Evolutionary conservation across 2,797 vertebrate genomes (phyloP), one percentile per base, ranked within the genome.

Genomic region (Sebastes oblongus): DNA sequence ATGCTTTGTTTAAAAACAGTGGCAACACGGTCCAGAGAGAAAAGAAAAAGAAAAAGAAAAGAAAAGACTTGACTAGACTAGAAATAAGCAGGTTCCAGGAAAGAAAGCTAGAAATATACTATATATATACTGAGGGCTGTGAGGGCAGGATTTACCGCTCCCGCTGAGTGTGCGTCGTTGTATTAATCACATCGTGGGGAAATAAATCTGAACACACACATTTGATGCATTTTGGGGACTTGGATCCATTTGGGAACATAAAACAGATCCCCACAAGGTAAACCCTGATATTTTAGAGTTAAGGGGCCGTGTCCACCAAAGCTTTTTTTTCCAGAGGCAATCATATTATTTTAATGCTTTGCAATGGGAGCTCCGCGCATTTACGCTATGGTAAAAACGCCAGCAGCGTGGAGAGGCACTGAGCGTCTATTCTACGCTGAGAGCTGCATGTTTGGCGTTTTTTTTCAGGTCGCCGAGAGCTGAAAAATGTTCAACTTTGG

Each of bases 1-100:
- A 85, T 68, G 78, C 81, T 92, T 90, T 90, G 80, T 88, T 89
- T 88, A 86, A 77, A 84, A 86, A 77, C 69, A 36, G 64, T 9
- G 61, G 69, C 52, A 67, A 67, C 66, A 61, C 18, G 8, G 77
- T 72, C 66, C 77, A 78, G 68, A 66, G 66, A 78, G 72, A 62
- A 54, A 50, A 74, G 62, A 70, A 56, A 27, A 16, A 18, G 22
- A 66, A 27, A 4, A 4, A 27, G 74, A 27, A 4, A 4, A 27
- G 74, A 67, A 77, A 9, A 36, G 32, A 72, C 69, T 4, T 29
- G 13, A 56, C 36, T 39, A n/a, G 29, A 56, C 4, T 39, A 32
- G 14, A 64, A 62, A 65, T 39, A 66, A 71, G 27, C 36, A 13
- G 14, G 64, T 67, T 77, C 22, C 30, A 46, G 46, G 50, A 85